Conservation (phyloP, 2,888 invertebrate genomes). For the Atherix ibis region DNA sequence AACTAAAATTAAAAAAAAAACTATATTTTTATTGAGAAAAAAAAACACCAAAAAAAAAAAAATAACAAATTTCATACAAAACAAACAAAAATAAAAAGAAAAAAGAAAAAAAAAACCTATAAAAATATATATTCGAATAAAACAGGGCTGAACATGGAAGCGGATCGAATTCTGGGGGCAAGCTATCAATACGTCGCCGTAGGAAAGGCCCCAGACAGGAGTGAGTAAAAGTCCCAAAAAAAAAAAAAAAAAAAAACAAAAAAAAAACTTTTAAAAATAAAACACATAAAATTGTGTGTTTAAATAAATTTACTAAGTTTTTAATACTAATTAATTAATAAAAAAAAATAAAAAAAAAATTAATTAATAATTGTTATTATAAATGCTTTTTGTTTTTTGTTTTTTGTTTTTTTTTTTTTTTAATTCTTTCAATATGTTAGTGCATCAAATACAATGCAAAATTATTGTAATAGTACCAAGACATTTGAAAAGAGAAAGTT, state of each 20-base stretch:
- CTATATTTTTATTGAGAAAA: not conserved
- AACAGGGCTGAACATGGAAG: conserved; percentile 16
- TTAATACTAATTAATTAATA: too few relatives aligned
- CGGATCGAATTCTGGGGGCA: conserved; percentile 13
- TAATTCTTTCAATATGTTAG: too few relatives aligned
- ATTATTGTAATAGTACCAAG: too few relatives aligned
- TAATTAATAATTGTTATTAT: too few relatives aligned
- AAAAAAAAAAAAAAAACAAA: conserved; percentile 5
- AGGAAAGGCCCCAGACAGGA: conserved; percentile 16
- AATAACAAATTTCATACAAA: not conserved
- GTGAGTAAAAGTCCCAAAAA: conserved; percentile 13
- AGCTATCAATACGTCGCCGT: conserved; percentile 16
- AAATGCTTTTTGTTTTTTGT: too few relatives aligned
- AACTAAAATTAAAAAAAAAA: not conserved
- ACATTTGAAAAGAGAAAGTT: too few relatives aligned
- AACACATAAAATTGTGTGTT: conserved; percentile 1
- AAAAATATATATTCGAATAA: not conserved
- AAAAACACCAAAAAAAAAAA: not conserved
- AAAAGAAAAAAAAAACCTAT: not conserved
- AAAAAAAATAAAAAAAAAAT: too few relatives aligned
- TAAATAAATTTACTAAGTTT: conserved; percentile 5
- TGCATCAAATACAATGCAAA: too few relatives aligned
- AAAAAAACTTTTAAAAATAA: conserved; percentile 3
- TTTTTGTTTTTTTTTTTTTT: too few relatives aligned
- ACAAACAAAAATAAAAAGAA: not conserved